A percentile compares a stretch with the other conserved stretches of the same genome.
Evolutionary conservation across 2,113 vertebrate genomes (phyloP).

Genomic region (Empidonax traillii): DNA sequence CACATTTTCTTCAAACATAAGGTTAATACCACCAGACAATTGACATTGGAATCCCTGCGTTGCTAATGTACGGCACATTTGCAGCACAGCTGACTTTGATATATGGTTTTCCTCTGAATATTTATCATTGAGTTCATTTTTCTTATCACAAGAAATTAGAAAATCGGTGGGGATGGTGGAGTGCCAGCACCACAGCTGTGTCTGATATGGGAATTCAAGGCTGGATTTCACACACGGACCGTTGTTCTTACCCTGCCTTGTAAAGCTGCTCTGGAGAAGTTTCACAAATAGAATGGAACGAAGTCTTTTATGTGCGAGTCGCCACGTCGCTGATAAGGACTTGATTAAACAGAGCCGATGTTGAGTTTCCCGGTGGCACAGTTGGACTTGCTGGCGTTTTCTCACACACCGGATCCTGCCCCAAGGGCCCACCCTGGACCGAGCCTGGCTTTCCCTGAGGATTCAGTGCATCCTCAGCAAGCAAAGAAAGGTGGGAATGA

Average conservation of each 20-base stretch:
- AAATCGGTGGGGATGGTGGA: accelerated
- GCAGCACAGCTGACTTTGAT: background rate
- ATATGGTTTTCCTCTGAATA: background rate
- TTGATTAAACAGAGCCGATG: background rate
- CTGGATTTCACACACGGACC: background rate
- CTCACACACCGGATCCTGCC: accelerated
- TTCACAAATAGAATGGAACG: accelerated
- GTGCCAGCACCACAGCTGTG: background rate
- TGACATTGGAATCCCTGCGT: background rate
- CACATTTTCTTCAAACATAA: background rate
- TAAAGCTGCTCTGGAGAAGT: background rate
- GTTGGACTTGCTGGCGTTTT: accelerated
- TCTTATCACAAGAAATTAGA: background rate
- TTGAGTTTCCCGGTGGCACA: background rate
- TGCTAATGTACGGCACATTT: background rate
- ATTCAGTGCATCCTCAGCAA: background rate
- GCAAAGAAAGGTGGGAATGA: background rate
- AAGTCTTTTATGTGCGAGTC: background rate
- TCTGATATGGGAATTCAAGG: background rate
- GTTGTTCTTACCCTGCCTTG: background rate
- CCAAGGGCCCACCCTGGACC: accelerated
- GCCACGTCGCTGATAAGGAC: background rate
- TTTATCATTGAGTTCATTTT: background rate
- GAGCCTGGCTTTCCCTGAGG: background rate
- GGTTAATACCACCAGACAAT: background rate